phyloP scores from a whole-genome alignment of 1,140 invertebrate species.

The Zaprionus ghesquierei region DNA sequence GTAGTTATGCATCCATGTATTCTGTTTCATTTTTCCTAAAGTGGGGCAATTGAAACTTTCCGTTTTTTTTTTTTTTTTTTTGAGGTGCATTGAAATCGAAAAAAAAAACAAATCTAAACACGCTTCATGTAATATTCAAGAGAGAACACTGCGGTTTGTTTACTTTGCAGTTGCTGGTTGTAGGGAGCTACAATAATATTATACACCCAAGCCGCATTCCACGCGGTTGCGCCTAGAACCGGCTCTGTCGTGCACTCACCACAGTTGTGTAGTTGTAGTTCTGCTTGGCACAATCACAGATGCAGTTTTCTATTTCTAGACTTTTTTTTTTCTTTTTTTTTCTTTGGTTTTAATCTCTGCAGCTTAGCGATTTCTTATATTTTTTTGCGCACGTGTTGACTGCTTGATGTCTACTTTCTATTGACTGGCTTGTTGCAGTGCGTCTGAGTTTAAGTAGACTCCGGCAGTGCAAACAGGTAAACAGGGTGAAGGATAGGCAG shows the following conservation, averaged over 20 bases:
- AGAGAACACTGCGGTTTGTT: conserved; percentile 42
- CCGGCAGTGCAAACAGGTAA: conserved; percentile 6
- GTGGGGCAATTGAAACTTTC: too few species aligned
- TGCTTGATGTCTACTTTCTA: conserved; percentile 27
- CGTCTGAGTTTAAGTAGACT: conserved; percentile 44
- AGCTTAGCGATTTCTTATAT: conserved; percentile 49
- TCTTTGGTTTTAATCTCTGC: conserved; percentile 28
- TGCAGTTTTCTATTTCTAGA: not conserved
- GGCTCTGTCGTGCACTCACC: conserved; percentile 31
- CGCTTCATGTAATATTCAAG: conserved; percentile 26
- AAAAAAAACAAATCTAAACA: conserved; percentile 44
- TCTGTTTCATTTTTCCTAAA: too few species aligned
- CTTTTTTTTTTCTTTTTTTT: not conserved
- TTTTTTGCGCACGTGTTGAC: conserved; percentile 37
- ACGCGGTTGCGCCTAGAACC: conserved; percentile 9
- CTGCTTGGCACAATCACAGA: conserved; percentile 55
- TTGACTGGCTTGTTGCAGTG: not conserved
- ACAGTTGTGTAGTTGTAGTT: conserved; percentile 29
- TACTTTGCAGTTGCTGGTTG: conserved; percentile 16
- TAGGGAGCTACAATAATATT: not conserved
- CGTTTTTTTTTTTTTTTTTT: too few species aligned
- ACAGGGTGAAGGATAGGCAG: not conserved
- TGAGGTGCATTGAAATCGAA: conserved; percentile 35
- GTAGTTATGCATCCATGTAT: too few species aligned
- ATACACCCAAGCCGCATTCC: conserved; percentile 21